Percentiles rank a stretch among this genome's conserved stretches.
These are phyloP conservation scores for Dione juno DNA, from an alignment of 2,888 invertebrate species.

Conservation along the genomic window DNA sequence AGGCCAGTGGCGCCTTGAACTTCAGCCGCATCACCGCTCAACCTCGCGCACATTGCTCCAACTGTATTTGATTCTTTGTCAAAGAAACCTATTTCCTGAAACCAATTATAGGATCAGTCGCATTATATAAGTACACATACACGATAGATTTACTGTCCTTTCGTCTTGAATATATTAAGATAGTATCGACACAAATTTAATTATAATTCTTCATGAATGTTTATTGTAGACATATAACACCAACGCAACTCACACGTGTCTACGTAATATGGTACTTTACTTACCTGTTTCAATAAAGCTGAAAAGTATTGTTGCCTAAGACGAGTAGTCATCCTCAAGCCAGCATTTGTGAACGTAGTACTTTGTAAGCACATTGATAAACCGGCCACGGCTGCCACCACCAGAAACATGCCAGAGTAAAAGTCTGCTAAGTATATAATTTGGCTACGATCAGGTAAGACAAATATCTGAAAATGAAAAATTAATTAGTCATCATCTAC, in stretches of 20 bases:
- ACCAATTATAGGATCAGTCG: conserved; percentile 21
- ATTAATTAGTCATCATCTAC: conserved; percentile 19
- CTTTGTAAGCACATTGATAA: conserved; percentile 87
- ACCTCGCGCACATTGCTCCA: conserved; percentile 85
- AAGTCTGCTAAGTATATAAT: conserved; percentile 83
- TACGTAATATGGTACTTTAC: background rate
- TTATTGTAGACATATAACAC: too few relatives aligned
- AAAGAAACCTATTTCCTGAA: conserved; percentile 85
- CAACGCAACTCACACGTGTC: too few relatives aligned
- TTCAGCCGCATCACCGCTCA: conserved; percentile 86
- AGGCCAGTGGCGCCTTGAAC: conserved; percentile 86
- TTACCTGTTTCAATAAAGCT: conserved; percentile 83
- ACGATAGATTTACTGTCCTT: too few relatives aligned
- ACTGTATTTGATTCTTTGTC: conserved; percentile 85
- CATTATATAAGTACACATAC: too few relatives aligned
- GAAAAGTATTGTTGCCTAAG: conserved; percentile 77
- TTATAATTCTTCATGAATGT: too few relatives aligned
- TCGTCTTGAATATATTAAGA: too few relatives aligned
- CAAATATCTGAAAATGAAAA: conserved; percentile 79
- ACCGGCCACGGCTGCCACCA: conserved; percentile 87
- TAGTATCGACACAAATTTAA: too few relatives aligned
- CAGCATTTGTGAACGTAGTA: conserved; percentile 89
- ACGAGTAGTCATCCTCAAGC: conserved; percentile 89
- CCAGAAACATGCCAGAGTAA: conserved; percentile 86
- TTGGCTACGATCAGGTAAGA: conserved; percentile 79